A percentile compares a stretch with the other conserved stretches of the same genome.
These are phyloP conservation scores for Rhimphoctona megacephalus DNA, from an alignment of 2,888 invertebrate genomes.

Conservation along the genomic window DNA sequence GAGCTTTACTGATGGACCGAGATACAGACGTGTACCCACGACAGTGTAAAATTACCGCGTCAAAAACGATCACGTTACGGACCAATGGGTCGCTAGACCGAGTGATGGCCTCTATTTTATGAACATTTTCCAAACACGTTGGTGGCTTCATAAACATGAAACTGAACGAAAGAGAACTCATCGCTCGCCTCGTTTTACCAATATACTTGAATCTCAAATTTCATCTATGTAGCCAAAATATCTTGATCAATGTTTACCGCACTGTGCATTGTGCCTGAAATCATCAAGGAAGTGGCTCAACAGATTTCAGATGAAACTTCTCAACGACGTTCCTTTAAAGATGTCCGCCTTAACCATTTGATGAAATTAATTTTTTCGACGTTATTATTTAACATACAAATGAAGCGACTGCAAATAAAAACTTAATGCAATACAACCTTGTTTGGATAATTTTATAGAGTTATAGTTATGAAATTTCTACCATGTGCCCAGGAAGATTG, in stretches of 20 bases:
- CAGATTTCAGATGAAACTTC: background rate
- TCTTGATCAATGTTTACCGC: background rate
- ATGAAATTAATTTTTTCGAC: background rate
- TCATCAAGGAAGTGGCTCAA: background rate
- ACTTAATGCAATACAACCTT: background rate
- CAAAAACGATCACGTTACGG: slow-evolving; percentile 84
- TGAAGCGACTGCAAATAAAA: background rate
- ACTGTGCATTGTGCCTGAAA: background rate
- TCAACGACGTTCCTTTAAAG: background rate
- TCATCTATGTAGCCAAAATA: background rate
- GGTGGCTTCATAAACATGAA: slow-evolving; percentile 45
- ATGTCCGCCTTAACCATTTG: background rate
- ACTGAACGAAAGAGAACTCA: slow-evolving; percentile 37
- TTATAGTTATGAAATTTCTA: background rate
- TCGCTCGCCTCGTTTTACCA: background rate
- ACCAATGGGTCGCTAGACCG: slow-evolving; percentile 75
- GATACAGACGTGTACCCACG: slow-evolving; percentile 82
- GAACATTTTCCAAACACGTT: slow-evolving; percentile 52
- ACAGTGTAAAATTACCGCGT: slow-evolving; percentile 85
- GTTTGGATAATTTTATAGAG: background rate
- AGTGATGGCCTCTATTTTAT: slow-evolving; percentile 57
- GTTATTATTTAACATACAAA: background rate
- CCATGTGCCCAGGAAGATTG: background rate
- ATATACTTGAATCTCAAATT: background rate
- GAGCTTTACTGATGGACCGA: slow-evolving; percentile 71